phyloP scores from a whole-genome alignment of 2,888 invertebrate genomes.

The Amblyjoppa proteus region DNA sequence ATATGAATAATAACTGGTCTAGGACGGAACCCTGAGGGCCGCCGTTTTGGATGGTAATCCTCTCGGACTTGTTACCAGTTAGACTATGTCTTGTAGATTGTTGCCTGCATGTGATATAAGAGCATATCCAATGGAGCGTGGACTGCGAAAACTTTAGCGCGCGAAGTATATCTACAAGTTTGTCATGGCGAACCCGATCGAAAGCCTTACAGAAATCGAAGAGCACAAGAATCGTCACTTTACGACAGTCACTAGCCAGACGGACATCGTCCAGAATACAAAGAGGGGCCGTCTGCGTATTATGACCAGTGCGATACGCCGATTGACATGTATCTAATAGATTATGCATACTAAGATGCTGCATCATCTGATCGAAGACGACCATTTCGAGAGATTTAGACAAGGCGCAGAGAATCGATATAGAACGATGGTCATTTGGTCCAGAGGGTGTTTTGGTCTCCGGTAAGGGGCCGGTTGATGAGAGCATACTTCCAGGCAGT shows the following conservation, averaged over 20 bases:
- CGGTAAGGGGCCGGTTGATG: constrained; percentile 69
- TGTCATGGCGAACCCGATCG: neutral
- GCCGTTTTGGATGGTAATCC: neutral
- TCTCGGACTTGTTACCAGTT: neutral
- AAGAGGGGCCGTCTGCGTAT: too few relatives aligned
- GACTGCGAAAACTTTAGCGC: neutral
- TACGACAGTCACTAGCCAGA: neutral
- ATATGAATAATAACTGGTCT: neutral
- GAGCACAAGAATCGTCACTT: neutral
- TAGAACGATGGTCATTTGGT: constrained; percentile 55
- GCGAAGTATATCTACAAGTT: neutral
- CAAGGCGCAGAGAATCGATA: too few relatives aligned
- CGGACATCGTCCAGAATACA: too few relatives aligned
- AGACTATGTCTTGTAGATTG: neutral
- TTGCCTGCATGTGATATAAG: neutral
- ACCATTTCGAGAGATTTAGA: too few relatives aligned
- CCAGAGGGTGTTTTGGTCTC: constrained; percentile 56
- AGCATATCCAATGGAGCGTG: neutral
- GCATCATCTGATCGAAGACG: too few relatives aligned
- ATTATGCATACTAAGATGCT: too few relatives aligned
- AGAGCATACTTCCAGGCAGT: constrained; percentile 71
- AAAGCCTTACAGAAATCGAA: neutral
- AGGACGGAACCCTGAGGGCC: neutral
- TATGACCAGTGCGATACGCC: too few relatives aligned
- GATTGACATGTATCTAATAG: too few relatives aligned